Conservation (phyloP, 2,113 vertebrate species). For the Alexandromys fortis region DNA sequence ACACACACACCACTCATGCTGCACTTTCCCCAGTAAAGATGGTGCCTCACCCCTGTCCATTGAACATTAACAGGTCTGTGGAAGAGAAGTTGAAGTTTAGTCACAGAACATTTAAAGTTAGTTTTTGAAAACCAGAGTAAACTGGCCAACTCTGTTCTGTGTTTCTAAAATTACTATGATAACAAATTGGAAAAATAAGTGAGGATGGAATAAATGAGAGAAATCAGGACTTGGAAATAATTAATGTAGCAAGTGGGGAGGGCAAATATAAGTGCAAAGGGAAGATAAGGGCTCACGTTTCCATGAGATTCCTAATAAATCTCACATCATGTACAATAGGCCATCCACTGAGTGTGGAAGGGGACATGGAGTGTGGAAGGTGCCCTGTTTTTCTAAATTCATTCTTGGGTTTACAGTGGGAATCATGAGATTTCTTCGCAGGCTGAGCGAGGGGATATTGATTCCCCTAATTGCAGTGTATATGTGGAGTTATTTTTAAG, state of each 20-base stretch:
- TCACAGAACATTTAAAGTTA: neutral
- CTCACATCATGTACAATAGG: neutral
- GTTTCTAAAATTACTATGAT: neutral
- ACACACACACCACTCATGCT: neutral
- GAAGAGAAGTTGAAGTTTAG: neutral
- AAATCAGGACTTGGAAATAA: neutral
- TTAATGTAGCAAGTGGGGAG: accelerated
- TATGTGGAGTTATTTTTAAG: constrained; percentile 50
- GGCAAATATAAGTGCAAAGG: accelerated
- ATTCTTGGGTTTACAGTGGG: neutral
- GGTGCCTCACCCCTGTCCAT: accelerated
- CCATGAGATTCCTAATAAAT: neutral
- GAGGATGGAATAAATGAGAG: neutral
- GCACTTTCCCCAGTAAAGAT: neutral
- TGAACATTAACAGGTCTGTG: neutral
- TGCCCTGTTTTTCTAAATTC: neutral
- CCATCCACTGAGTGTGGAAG: neutral
- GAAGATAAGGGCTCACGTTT: neutral
- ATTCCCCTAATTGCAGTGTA: constrained; percentile 55
- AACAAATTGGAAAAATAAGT: neutral
- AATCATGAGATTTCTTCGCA: neutral
- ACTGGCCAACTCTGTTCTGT: neutral
- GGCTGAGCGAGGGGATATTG: neutral
- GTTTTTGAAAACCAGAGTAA: neutral
- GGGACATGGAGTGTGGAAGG: neutral